Base-by-base conservation (phyloP, 2,888 invertebrate species). In the Hoplodrina ambigua region DNA sequence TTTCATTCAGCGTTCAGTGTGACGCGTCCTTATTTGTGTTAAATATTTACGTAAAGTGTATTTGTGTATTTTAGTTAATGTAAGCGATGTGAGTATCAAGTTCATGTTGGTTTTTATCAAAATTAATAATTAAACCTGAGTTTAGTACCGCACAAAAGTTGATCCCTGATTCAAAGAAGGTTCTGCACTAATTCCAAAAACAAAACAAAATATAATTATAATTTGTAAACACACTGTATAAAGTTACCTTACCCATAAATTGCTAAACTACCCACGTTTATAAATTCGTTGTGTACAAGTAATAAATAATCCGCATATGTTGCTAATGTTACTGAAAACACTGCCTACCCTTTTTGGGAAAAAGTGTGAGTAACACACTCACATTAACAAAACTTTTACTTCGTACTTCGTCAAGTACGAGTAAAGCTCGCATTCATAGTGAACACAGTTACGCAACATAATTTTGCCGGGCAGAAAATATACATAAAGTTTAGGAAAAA, bases 271-370 rank as follows among this genome's bases (percentile, higher is more conserved):
- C 61, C 56, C 75, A 67, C 69, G 60, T 71, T 79, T 79, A 79
- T 79, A 75, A 78, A 75, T 75, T 71, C 52, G 64, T 74, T 64
- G 79, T 80, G 64, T 75, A 67, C 71, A 19, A 57, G 80, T 64
- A 61, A 78, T 78, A 78, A 80, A 80, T 78, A 80, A 75, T 58
- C 44, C 60, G 15, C 80, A 78, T 63, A 67, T 78, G 80, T 63
- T 71, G 80, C 49, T 75, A 78, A 80, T 80, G 80, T 64, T 62
- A 61, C 54, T 67, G 60, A 71, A 67, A 79, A 71, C 78, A 61
- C 75, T 79, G 79, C 50, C 65, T 30, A 71, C 63, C 66, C 75
- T 67, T 53, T 11, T 15, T 37, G 52, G 52, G 64, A 74, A 81
- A 78, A 78, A 80, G 46, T 62, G 67, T 46, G 55, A 59, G 46